Conservation (phyloP, 2,113 vertebrate genomes). For the Anolis sagrei region DNA sequence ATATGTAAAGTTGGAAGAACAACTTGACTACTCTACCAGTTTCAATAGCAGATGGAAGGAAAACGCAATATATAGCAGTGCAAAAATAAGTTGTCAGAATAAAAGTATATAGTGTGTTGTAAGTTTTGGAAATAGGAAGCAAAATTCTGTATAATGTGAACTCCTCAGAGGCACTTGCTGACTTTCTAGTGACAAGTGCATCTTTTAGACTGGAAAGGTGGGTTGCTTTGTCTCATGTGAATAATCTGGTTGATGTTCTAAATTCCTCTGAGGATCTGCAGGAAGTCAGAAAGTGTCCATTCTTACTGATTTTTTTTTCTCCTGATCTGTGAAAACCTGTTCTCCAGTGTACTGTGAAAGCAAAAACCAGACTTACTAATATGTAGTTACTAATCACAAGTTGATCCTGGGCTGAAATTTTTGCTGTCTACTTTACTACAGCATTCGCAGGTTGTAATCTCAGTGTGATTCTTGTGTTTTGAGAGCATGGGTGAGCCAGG, state of each 20-base stretch:
- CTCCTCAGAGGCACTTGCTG: neutral
- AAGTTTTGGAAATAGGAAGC: no score
- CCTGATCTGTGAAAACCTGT: neutral
- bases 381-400: neutral
- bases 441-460: no score
- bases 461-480: no score
- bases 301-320: neutral
- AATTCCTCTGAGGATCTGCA: neutral
- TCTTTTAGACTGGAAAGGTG: neutral
- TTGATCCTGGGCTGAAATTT: no score
- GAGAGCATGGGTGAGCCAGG: no score
- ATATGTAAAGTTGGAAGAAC: no score
- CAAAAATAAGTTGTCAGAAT: neutral
- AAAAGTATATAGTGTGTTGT: neutral
- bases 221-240: no score
- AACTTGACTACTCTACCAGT: neutral
- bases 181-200: neutral
- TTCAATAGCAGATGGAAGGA: neutral
- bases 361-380: neutral
- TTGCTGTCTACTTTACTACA: no score
- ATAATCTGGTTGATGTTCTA: no score
- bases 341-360: neutral
- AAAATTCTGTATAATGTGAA: neutral
- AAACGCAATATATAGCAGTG: neutral
- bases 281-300: neutral